A percentile compares a stretch with the other conserved stretches of the same genome.
These are phyloP conservation scores for Polietes domitor DNA, from an alignment of 2,888 invertebrate genomes.

Conservation along the genomic window DNA sequence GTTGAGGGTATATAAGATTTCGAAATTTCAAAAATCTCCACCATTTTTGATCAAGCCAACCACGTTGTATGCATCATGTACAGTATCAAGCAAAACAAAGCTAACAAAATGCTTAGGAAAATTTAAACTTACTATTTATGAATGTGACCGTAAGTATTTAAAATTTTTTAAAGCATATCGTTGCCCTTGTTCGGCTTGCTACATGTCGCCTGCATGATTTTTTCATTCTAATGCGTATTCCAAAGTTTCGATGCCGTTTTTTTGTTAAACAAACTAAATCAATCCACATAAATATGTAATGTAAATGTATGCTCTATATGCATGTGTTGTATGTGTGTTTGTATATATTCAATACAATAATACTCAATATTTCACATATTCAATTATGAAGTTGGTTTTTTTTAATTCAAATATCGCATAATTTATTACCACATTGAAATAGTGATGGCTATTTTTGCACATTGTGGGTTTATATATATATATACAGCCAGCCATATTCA, in stretches of 20 bases:
- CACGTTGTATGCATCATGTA: constrained; percentile 28
- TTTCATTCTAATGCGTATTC: background rate
- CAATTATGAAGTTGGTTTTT: background rate
- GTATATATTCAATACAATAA: background rate
- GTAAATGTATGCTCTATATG: background rate
- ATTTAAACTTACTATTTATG: too few relatives aligned
- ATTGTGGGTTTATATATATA: too few relatives aligned
- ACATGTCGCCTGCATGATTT: background rate
- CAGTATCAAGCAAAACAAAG: background rate
- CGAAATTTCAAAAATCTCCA: too few relatives aligned
- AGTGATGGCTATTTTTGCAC: too few relatives aligned
- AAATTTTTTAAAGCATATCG: too few relatives aligned
- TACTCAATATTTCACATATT: background rate
- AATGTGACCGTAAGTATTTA: too few relatives aligned
- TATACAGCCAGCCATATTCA: too few relatives aligned
- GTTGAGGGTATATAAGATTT: too few relatives aligned
- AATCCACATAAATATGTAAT: background rate
- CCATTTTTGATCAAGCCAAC: constrained; percentile 57
- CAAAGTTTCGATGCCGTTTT: constrained; percentile 13
- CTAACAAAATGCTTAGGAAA: too few relatives aligned
- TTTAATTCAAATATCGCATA: background rate
- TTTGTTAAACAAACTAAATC: constrained; percentile 10
- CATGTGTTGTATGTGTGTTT: background rate
- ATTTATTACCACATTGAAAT: background rate
- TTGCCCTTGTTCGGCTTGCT: too few relatives aligned